Evolutionary conservation across 2,113 vertebrate genomes (phyloP).

Genomic region (Mastomys coucha): DNA sequence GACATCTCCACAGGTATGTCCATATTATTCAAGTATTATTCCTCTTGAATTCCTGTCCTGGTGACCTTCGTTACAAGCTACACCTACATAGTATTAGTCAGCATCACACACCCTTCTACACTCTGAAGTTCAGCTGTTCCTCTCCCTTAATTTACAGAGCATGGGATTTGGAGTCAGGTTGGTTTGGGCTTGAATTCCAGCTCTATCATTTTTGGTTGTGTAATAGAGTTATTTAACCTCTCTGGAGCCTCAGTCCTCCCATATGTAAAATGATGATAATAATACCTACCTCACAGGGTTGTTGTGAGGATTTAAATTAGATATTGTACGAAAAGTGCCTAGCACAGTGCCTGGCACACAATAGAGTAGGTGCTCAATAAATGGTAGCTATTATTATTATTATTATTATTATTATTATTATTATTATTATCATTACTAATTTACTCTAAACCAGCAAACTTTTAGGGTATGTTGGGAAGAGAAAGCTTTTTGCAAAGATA

Average conservation of each 20-base stretch:
- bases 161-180: constrained; percentile 67
- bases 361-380: constrained; percentile 84
- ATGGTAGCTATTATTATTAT: constrained; percentile 79
- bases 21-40: background rate
- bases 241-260: constrained; percentile 75
- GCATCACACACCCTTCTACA: constrained; percentile 54
- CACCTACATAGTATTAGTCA: constrained; percentile 44
- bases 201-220: constrained; percentile 65
- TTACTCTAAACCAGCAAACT: constrained; percentile 50
- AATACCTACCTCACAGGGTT: constrained; percentile 85
- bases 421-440: constrained; percentile 49
- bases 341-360: constrained; percentile 80
- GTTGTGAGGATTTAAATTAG: constrained; percentile 84
- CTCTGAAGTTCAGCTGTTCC: constrained; percentile 51
- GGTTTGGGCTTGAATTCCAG: constrained; percentile 74
- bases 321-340: constrained; percentile 83
- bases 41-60: constrained; percentile 44
- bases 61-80: constrained; percentile 56
- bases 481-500: constrained; percentile 50
- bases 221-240: constrained; percentile 79
- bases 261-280: constrained; percentile 79
- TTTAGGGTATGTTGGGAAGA: constrained; percentile 51
- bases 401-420: constrained; percentile 36
- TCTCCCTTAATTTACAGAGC: constrained; percentile 65
- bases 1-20: constrained; percentile 41